phyloP scores from a whole-genome alignment of 2,888 invertebrate species.

The Acanthosepion esculentum region DNA sequence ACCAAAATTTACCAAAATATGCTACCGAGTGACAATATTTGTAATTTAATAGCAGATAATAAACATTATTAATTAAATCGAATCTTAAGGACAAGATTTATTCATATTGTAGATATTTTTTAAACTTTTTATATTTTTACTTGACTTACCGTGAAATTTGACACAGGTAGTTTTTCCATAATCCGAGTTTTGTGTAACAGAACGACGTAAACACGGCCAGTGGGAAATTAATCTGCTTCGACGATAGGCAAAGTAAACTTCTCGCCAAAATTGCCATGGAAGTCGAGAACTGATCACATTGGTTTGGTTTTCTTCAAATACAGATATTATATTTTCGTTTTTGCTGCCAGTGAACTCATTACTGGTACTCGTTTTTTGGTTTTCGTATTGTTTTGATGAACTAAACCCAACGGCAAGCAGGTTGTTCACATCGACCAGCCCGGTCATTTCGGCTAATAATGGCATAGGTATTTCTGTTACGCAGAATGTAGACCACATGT shows the following conservation, averaged over 20 bases:
- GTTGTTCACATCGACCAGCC: constrained; percentile 23
- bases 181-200: background rate
- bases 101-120: background rate
- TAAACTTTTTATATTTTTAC: background rate
- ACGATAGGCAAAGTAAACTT: constrained; percentile 34
- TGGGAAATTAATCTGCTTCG: background rate
- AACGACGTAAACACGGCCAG: constrained; percentile 14
- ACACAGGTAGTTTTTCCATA: constrained; percentile 38
- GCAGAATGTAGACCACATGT: constrained; percentile 39
- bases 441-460: constrained; percentile 10
- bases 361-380: background rate
- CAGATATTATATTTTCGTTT: background rate
- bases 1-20: no score
- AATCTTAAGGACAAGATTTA: no score
- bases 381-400: background rate
- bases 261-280: constrained; percentile 41
- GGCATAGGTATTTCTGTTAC: background rate
- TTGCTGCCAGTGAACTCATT: background rate
- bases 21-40: no score
- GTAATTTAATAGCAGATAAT: no score
- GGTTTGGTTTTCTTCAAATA: background rate
- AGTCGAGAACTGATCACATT: background rate
- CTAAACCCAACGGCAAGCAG: background rate
- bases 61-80: no score
- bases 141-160: constrained; percentile 41